These are phyloP conservation scores for Araneus ventricosus DNA, from an alignment of 1,140 invertebrate species.

Conservation along the genomic window DNA sequence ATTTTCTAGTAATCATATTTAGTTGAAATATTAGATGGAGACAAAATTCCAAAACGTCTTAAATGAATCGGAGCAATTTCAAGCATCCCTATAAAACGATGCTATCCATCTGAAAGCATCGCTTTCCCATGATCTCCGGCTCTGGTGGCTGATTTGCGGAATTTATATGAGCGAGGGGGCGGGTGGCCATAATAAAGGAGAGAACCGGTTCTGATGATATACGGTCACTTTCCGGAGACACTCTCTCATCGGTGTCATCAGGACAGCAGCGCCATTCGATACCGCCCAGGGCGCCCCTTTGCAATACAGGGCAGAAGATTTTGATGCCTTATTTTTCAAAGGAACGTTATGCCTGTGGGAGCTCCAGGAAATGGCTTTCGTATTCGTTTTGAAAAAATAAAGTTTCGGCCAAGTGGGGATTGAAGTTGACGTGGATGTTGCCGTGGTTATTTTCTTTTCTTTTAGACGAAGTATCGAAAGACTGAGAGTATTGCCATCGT, in stretches of 20 bases:
- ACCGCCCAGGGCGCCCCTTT: not conserved
- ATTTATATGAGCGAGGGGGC: not conserved
- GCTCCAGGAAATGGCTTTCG: not conserved
- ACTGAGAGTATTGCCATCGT: too few relatives aligned
- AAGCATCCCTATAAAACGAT: not conserved
- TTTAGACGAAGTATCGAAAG: not conserved
- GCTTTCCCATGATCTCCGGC: not conserved
- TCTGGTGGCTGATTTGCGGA: not conserved
- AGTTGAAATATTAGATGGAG: too few relatives aligned
- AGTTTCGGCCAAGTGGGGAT: too few relatives aligned
- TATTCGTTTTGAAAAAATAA: not conserved
- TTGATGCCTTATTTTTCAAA: conserved; percentile 4
- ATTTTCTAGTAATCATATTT: too few relatives aligned
- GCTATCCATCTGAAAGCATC: not conserved
- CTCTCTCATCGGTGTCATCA: too few relatives aligned
- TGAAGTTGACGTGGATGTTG: too few relatives aligned
- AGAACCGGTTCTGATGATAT: not conserved
- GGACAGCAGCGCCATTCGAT: not conserved
- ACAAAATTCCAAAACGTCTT: too few relatives aligned
- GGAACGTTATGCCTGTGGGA: not conserved
- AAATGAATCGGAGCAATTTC: not conserved
- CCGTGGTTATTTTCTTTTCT: not conserved
- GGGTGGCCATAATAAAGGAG: not conserved
- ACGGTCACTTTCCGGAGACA: not conserved
- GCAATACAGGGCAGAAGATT: not conserved